These are phyloP conservation scores for Alligator mississippiensis DNA, from an alignment of 2,113 vertebrate species.

Conservation along the genomic window DNA sequence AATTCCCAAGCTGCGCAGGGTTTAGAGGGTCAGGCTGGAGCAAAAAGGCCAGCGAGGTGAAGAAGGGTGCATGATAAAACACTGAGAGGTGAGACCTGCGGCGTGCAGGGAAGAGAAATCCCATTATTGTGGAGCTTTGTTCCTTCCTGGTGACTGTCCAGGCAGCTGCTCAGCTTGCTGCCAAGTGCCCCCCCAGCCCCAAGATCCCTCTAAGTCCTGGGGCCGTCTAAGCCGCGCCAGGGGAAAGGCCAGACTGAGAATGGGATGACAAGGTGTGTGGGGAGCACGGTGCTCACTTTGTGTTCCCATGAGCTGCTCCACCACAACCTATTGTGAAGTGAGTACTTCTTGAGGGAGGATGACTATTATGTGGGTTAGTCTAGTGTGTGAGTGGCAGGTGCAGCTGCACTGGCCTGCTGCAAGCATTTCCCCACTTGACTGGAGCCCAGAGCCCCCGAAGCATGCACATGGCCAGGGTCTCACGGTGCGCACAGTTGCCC, in stretches of 20 bases:
- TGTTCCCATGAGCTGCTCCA: background rate
- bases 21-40: background rate
- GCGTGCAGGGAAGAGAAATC: background rate
- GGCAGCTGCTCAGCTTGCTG: background rate
- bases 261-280: background rate
- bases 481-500: background rate
- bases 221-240: background rate
- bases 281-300: background rate
- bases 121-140: background rate
- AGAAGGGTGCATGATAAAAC: background rate
- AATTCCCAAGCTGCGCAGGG: slow-evolving; percentile 16
- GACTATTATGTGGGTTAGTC: background rate
- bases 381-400: background rate
- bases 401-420: background rate
- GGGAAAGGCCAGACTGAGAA: background rate
- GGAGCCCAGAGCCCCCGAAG: background rate
- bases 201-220: background rate
- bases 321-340: background rate
- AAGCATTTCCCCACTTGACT: background rate
- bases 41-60: background rate
- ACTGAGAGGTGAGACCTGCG: background rate
- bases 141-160: background rate
- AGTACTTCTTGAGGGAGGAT: background rate
- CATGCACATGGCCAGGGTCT: background rate
- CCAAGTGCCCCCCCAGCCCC: background rate